Conservation (phyloP, 2,797 vertebrate species). For the Melanotaenia maccullochi region DNA sequence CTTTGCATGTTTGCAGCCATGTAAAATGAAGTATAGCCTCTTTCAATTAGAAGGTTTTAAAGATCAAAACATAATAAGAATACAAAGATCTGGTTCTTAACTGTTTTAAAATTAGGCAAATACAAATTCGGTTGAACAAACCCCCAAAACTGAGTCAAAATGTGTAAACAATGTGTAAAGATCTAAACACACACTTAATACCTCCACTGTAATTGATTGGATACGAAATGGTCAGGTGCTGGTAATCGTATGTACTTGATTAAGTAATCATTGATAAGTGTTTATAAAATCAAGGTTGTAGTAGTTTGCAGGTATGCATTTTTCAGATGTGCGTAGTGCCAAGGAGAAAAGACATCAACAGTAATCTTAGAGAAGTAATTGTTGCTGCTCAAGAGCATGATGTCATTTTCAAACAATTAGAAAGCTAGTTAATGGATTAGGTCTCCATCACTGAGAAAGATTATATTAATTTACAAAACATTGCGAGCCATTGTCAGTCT, state of each 20-base stretch:
- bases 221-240: not conserved
- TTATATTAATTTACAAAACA: not conserved
- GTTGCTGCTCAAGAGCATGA: not conserved
- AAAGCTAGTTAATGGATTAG: not conserved
- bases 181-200: not conserved
- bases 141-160: not conserved
- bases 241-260: not conserved
- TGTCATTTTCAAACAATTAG: not conserved
- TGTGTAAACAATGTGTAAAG: not conserved
- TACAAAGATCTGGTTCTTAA: not conserved
- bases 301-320: too few species aligned
- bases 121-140: not conserved
- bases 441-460: not conserved
- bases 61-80: not conserved
- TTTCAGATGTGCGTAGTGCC: not conserved
- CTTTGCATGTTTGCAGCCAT: not conserved
- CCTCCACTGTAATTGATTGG: not conserved
- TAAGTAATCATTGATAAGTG: too few species aligned
- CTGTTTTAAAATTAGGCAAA: not conserved
- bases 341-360: not conserved
- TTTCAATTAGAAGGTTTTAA: not conserved
- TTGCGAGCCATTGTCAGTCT: not conserved
- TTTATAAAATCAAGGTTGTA: too few species aligned
- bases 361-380: not conserved
- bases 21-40: not conserved